phyloP scores from a whole-genome alignment of 2,113 vertebrate genomes.

The Casuarius casuarius region DNA sequence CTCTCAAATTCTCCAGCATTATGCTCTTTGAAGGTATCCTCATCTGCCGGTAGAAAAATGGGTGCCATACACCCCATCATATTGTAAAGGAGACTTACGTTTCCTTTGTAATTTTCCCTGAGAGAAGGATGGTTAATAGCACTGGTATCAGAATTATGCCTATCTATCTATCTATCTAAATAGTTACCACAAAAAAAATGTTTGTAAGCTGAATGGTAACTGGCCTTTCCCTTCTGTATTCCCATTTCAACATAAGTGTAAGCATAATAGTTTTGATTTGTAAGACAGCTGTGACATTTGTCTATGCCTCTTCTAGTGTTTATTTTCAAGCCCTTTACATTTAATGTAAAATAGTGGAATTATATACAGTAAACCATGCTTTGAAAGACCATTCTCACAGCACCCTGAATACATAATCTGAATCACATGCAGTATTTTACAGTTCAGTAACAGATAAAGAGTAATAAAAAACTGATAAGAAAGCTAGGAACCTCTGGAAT shows the following conservation, averaged over 20 bases:
- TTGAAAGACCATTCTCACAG: background rate
- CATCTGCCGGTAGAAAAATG: background rate
- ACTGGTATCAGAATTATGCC: conserved; percentile 46
- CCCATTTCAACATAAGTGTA: background rate
- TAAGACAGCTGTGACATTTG: background rate
- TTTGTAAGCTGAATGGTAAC: background rate
- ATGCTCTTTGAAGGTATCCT: background rate
- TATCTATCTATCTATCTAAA: conserved; percentile 46
- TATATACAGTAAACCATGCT: background rate
- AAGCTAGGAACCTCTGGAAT: background rate
- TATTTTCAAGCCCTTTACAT: background rate
- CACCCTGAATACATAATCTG: conserved; percentile 1
- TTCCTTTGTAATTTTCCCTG: conserved; percentile 22
- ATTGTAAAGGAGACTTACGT: background rate
- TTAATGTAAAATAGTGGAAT: conserved; percentile 18
- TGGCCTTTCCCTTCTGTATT: background rate
- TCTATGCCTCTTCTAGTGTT: background rate
- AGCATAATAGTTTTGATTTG: background rate
- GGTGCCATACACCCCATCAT: background rate
- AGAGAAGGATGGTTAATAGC: conserved; percentile 2
- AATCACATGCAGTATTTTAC: background rate
- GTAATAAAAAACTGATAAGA: conserved; percentile 19
- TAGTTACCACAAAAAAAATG: conserved; percentile 1
- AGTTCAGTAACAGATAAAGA: conserved; percentile 11
- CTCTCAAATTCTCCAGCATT: background rate